phyloP scores from a whole-genome alignment of 37 sponge, comb jelly and placozoan species.

The Amphimedon queenslandica region DNA sequence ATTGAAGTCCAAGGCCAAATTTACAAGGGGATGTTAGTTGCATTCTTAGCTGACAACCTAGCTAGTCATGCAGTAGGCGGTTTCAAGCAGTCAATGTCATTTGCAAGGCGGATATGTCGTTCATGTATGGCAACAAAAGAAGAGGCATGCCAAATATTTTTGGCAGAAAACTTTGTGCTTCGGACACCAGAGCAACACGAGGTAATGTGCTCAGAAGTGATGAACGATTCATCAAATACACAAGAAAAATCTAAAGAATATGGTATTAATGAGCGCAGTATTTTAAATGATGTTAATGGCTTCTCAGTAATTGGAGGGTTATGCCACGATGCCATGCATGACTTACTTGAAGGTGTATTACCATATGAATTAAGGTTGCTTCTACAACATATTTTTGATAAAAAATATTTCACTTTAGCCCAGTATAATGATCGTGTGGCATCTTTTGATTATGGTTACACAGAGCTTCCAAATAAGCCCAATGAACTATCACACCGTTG shows the following conservation, averaged over 20 bases:
- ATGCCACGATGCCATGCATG: slow-evolving; percentile 23
- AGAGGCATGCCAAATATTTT: background rate
- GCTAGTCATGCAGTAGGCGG: slow-evolving; percentile 6
- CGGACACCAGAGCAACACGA: background rate
- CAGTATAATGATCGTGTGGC: background rate
- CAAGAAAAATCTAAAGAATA: background rate
- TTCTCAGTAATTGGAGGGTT: slow-evolving; percentile 13
- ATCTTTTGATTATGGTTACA: slow-evolving; percentile 24
- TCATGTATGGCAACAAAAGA: slow-evolving; percentile 15
- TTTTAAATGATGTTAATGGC: slow-evolving; percentile 11
- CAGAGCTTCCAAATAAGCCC: slow-evolving; percentile 8
- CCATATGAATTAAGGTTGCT: slow-evolving; percentile 78
- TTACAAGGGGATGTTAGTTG: background rate
- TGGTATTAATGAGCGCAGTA: slow-evolving; percentile 4
- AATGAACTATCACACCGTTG: background rate
- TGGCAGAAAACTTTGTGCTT: background rate
- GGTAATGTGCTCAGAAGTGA: background rate
- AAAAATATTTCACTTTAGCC: slow-evolving; percentile 4
- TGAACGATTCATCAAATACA: background rate
- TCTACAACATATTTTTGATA: background rate
- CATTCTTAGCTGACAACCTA: slow-evolving; percentile 1
- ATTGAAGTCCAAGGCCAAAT: no score
- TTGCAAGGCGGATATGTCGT: slow-evolving; percentile 10
- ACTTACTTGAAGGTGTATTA: slow-evolving; percentile 88
- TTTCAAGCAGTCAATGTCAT: slow-evolving; percentile 15